phyloP scores from a whole-genome alignment of 1,140 invertebrate genomes.

The Drosophila bocqueti region DNA sequence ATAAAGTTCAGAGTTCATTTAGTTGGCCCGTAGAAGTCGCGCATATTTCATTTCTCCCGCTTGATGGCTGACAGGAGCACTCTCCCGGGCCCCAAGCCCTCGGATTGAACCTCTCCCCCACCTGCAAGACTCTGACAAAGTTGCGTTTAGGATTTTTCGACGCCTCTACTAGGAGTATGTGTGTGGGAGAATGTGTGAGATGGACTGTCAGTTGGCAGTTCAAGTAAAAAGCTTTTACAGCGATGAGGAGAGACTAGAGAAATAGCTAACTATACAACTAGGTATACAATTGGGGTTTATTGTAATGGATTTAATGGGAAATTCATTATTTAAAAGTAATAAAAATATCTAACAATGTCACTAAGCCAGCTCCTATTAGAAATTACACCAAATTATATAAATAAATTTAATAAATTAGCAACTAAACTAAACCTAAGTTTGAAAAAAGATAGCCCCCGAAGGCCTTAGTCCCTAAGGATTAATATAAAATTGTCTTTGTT shows the following conservation, averaged over 20 bases:
- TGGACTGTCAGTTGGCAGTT: conserved; percentile 34
- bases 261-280: background rate
- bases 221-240: conserved; percentile 6
- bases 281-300: background rate
- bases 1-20: conserved; percentile 65
- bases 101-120: background rate
- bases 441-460: too few relatives aligned
- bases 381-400: too few relatives aligned
- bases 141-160: conserved; percentile 55
- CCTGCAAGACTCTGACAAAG: conserved; percentile 33
- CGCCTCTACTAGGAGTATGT: conserved; percentile 8
- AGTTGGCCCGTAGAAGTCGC: conserved; percentile 33
- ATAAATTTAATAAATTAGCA: too few relatives aligned
- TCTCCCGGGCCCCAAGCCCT: conserved; percentile 1
- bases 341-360: too few relatives aligned
- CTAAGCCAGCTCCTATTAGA: too few relatives aligned
- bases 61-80: conserved; percentile 50
- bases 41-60: conserved; percentile 56
- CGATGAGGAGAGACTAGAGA: background rate
- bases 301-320: background rate
- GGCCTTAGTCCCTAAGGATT: too few relatives aligned
- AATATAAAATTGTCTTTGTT: too few relatives aligned
- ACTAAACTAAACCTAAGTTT: too few relatives aligned
- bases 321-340: background rate
- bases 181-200: conserved; percentile 14